A percentile compares a stretch with the other conserved stretches of the same genome.
Evolutionary conservation across 1,140 invertebrate species (phyloP).

Genomic region (Andricus grossulariae): DNA sequence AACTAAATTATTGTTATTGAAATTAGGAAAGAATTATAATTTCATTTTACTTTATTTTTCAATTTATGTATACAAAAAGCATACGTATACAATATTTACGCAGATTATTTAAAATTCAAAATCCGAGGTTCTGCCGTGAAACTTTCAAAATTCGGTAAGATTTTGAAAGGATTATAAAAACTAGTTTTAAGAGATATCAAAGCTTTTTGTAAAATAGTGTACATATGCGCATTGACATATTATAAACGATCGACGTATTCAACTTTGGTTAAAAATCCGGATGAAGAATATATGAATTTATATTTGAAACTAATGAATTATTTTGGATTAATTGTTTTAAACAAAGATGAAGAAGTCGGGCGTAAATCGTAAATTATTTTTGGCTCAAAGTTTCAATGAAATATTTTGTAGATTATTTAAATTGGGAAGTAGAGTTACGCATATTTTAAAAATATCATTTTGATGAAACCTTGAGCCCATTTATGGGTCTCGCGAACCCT

Average conservation of each 20-base stretch:
- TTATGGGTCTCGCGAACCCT: neutral
- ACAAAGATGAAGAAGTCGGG: constrained; percentile 25
- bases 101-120: neutral
- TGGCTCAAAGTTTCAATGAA: constrained; percentile 24
- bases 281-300: neutral
- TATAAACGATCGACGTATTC: constrained; percentile 7
- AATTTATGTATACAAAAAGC: no score
- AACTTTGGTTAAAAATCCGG: neutral
- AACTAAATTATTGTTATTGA: no score
- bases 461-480: neutral
- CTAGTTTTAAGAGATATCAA: neutral
- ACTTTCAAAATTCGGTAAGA: neutral
- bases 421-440: neutral
- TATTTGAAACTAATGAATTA: neutral
- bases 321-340: neutral
- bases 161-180: neutral
- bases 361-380: constrained; percentile 17
- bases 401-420: neutral
- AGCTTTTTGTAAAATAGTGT: constrained; percentile 21
- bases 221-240: neutral
- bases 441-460: neutral
- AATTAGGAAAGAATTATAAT: no score
- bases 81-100: no score
- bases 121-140: neutral
- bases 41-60: no score